Conservation (phyloP, 2,113 vertebrate genomes). For the Nannobrachium achirus region DNA sequence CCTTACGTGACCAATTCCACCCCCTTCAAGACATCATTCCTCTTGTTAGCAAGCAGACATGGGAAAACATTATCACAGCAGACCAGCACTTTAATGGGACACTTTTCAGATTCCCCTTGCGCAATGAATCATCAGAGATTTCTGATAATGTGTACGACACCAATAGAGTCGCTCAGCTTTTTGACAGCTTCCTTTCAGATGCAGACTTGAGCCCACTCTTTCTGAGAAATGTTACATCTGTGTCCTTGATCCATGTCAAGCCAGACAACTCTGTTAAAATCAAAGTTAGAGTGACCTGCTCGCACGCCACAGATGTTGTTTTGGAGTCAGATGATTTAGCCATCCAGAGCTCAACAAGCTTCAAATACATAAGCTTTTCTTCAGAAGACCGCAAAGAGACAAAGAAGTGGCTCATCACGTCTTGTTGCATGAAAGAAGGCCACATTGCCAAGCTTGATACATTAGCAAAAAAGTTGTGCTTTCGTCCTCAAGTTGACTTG, state of each 20-base stretch:
- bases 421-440: conserved; percentile 70
- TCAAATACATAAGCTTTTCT: conserved; percentile 65
- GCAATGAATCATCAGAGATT: conserved; percentile 74
- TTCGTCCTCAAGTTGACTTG: conserved; percentile 81
- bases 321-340: conserved; percentile 4
- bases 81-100: conserved; percentile 81
- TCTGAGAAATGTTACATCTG: conserved; percentile 76
- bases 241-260: conserved; percentile 73
- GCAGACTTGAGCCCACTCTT: conserved; percentile 85
- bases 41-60: conserved; percentile 55
- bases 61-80: conserved; percentile 58
- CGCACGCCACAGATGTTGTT: conserved; percentile 20
- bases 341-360: conserved; percentile 43
- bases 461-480: conserved; percentile 76
- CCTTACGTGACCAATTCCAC: conserved; percentile 79
- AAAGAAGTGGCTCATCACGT: conserved; percentile 72
- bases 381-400: conserved; percentile 44
- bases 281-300: conserved; percentile 67
- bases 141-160: conserved; percentile 79
- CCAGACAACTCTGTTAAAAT: conserved; percentile 55
- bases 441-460: conserved; percentile 48
- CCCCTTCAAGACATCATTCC: conserved; percentile 80
- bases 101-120: conserved; percentile 85
- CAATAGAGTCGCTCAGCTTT: conserved; percentile 74
- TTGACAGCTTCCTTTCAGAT: conserved; percentile 83